Base-by-base conservation (phyloP, 2,888 invertebrate species). In the Melipona bicolor region DNA sequence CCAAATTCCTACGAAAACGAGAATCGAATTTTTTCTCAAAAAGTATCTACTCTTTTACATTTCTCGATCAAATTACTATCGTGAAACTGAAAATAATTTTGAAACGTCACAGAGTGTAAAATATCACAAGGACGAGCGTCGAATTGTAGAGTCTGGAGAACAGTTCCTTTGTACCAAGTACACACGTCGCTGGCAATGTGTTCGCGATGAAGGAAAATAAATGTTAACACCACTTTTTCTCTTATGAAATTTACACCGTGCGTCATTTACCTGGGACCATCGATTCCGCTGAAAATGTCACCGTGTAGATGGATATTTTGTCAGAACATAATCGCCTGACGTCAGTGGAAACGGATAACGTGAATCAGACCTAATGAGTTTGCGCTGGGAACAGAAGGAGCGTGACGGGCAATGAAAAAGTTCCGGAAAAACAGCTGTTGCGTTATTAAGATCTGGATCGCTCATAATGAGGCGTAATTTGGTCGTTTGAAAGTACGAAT, bases 281-380 rank as follows among this genome's bases (percentile, higher is more conserved):
- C 64, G 54, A 54, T 77, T 49, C n/a, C 19, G 21, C 15, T 49
- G 43, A 79, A 79, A 61, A 43, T 43, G 43, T 17, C 17, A 3
- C 36, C 27, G 19, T 21, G 27, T 13, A 9, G 43, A n/a, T n/a
- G n/a, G n/a, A 43, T 43, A 67, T 52, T 68, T 71, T 54, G 32
- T 62, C 17, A 11, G 19, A 32, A 52, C n/a, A 19, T 32, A 17
- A n/a, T 54, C 24, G 43, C 15, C 32, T 62, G 27, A 62, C 69
- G 69, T 78, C 78, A 69, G 19, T 49, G 9, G 54, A 77, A 24
- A 49, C 49, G 19, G 21, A 64, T 49, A 49, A 24, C 19, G 56
- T 49, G 80, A 79, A 71, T 79, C 71, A 49, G 61, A n/a, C 59
- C 4, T 52, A 67, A 43, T 2, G 67, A 52, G 17, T 19, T 17